Percentiles rank a stretch among this genome's conserved stretches.
Evolutionary conservation across 1,140 invertebrate species (phyloP).

Genomic region (Copidosoma floridanum): DNA sequence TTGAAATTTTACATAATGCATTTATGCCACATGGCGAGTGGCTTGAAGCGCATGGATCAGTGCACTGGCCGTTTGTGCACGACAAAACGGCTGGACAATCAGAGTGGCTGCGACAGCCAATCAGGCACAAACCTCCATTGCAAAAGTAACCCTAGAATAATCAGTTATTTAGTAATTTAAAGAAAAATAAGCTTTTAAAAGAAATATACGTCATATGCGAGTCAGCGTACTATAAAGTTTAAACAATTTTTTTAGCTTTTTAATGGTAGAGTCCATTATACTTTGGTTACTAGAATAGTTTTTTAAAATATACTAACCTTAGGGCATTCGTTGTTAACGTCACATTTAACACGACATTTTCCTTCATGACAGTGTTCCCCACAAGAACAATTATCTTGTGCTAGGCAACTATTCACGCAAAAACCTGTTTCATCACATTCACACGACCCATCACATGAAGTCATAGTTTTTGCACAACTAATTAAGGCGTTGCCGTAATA

Average conservation of each 20-base stretch:
- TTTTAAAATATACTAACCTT: conserved; percentile 39
- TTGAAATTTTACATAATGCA: conserved; percentile 72
- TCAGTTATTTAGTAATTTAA: no score
- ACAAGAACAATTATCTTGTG: conserved; percentile 71
- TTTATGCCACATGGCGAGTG: conserved; percentile 70
- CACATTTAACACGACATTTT: conserved; percentile 66
- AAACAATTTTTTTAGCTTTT: no score
- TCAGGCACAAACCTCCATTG: conserved; percentile 62
- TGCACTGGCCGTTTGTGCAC: conserved; percentile 75
- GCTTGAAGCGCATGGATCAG: conserved; percentile 69
- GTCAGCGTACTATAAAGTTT: no score
- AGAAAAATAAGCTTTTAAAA: conserved; percentile 12
- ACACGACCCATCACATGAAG: conserved; percentile 67
- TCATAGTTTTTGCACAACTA: conserved; percentile 66
- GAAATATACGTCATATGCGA: no score
- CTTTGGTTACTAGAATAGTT: no score
- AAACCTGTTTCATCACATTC: conserved; percentile 77
- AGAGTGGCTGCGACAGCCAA: conserved; percentile 75
- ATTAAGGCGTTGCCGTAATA: conserved; percentile 79
- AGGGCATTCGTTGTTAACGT: conserved; percentile 51
- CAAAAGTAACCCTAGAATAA: conserved; percentile 65
- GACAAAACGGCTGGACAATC: conserved; percentile 77
- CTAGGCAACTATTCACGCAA: conserved; percentile 68
- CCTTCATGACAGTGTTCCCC: conserved; percentile 68
- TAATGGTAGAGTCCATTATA: no score